Conservation (phyloP, 2,113 vertebrate species). For the Dasyornis broadbenti region DNA sequence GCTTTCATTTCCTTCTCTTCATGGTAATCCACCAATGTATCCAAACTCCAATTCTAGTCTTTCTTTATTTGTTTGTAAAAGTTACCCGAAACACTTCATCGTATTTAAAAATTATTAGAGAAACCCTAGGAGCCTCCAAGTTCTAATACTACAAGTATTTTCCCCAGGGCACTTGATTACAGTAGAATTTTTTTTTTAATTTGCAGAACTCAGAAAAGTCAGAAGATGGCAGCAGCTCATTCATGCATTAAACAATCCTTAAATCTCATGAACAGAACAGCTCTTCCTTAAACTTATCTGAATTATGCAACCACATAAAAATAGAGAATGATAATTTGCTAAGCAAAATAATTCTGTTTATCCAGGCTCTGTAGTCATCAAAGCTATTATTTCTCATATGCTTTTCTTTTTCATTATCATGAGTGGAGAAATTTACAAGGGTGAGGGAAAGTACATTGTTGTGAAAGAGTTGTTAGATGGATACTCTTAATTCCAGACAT, state of each 20-base stretch:
- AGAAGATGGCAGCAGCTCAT: constrained; percentile 71
- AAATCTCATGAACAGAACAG: constrained; percentile 18
- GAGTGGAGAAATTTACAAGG: background rate
- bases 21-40: background rate
- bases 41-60: background rate
- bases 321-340: background rate
- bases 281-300: constrained; percentile 33
- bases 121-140: background rate
- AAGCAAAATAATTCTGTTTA: background rate
- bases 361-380: background rate
- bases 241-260: constrained; percentile 53
- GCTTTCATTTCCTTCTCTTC: background rate
- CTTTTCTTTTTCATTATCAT: background rate
- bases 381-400: background rate
- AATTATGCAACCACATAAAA: constrained; percentile 31
- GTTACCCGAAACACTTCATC: background rate
- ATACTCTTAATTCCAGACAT: background rate
- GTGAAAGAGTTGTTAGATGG: background rate
- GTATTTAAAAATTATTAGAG: background rate
- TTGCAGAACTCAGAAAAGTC: constrained; percentile 63
- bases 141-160: constrained; percentile 7
- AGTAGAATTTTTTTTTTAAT: constrained; percentile 44
- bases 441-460: background rate
- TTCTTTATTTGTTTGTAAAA: background rate
- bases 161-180: constrained; percentile 13